phyloP scores from a whole-genome alignment of 2,888 invertebrate genomes.

The Cepaea hortensis region DNA sequence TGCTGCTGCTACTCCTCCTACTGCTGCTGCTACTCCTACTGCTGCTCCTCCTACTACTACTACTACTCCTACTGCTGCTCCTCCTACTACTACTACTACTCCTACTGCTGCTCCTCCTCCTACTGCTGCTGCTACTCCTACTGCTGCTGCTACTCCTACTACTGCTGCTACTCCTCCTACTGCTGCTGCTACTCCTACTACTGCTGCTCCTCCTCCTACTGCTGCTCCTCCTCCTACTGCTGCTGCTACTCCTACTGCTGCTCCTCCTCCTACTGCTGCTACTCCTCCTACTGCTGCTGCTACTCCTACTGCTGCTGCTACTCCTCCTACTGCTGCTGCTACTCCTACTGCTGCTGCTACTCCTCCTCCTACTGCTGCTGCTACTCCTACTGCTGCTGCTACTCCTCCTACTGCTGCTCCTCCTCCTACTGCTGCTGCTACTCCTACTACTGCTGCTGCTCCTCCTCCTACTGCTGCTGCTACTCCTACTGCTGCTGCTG shows the following conservation, averaged over 20 bases:
- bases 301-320: constrained; percentile 16
- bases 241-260: too few relatives aligned
- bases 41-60: too few relatives aligned
- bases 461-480: too few relatives aligned
- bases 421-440: background rate
- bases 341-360: background rate
- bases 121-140: background rate
- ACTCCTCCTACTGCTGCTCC: background rate
- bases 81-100: background rate
- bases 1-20: constrained; percentile 13
- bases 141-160: constrained; percentile 33
- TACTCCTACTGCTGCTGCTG: constrained; percentile 17
- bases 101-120: background rate
- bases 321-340: constrained; percentile 17
- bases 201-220: constrained; percentile 41
- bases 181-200: constrained; percentile 15
- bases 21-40: constrained; percentile 11
- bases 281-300: constrained; percentile 31
- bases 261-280: background rate
- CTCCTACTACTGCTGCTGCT: constrained; percentile 36
- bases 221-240: background rate
- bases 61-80: too few relatives aligned
- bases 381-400: too few relatives aligned
- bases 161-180: too few relatives aligned
- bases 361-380: too few relatives aligned